These are phyloP conservation scores for Phoxinus dragarum DNA, from an alignment of 2,797 vertebrate species.

Conservation along the genomic window DNA sequence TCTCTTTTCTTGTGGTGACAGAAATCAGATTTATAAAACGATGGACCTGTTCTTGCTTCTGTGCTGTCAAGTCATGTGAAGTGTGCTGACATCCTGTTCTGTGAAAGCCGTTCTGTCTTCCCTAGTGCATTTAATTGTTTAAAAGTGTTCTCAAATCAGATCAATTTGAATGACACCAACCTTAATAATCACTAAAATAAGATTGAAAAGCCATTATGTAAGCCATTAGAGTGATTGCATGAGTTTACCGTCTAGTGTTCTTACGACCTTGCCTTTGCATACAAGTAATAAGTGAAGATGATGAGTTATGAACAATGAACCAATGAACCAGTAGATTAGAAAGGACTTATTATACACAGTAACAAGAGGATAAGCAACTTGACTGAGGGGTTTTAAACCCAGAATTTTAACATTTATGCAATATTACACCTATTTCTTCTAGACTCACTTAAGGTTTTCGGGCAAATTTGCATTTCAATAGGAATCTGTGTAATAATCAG, in stretches of 20 bases:
- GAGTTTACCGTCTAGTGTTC: background rate
- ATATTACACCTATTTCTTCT: background rate
- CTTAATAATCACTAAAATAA: constrained; percentile 48
- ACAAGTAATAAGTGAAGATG: constrained; percentile 72
- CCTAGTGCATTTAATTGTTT: constrained; percentile 79
- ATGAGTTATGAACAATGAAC: constrained; percentile 72
- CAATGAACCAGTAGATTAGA: constrained; percentile 70
- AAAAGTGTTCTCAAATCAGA: constrained; percentile 72
- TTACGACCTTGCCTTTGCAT: background rate
- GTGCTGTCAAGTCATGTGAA: background rate
- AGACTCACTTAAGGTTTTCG: background rate
- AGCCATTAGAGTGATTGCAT: background rate
- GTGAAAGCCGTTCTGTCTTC: constrained; percentile 43
- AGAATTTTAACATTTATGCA: background rate
- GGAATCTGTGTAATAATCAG: no score
- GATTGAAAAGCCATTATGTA: background rate
- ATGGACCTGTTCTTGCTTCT: background rate
- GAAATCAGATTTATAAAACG: background rate
- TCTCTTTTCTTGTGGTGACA: background rate
- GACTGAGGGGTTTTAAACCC: background rate
- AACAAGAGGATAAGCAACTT: background rate
- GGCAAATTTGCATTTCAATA: no score
- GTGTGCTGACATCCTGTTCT: background rate
- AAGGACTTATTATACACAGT: constrained; percentile 70
- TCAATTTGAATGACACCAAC: background rate